These are phyloP conservation scores for Troides aeacus DNA, from an alignment of 2,888 invertebrate genomes.

Conservation along the genomic window DNA sequence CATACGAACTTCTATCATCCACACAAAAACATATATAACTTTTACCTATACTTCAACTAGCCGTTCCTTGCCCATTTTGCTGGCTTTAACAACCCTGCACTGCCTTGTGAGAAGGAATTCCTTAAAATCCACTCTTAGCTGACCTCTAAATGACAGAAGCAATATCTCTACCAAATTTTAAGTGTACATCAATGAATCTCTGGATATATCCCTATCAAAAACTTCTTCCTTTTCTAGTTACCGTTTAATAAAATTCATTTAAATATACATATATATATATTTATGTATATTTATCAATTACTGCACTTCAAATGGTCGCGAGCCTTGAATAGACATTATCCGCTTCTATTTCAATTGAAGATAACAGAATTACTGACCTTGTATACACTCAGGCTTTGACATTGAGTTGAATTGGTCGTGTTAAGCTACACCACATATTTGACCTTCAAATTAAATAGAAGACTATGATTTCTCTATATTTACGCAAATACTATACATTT, in stretches of 20 bases:
- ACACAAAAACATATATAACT: neutral
- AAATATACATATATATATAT: neutral
- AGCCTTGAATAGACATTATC: neutral
- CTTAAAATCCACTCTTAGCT: no score
- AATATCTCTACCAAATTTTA: no score
- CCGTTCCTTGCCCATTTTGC: neutral
- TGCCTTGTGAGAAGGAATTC: no score
- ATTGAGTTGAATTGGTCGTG: conserved; percentile 17
- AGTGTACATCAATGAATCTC: no score
- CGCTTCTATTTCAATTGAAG: neutral
- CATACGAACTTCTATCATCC: neutral
- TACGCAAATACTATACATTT: no score
- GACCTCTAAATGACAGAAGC: no score
- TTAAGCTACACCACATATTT: neutral
- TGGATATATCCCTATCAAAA: no score
- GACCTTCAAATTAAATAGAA: no score
- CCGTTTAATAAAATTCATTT: no score
- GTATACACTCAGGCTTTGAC: conserved; percentile 15
- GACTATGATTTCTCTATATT: no score
- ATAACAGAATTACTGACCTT: conserved; percentile 8
- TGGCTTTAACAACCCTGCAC: no score
- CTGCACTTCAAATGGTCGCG: neutral
- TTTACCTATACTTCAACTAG: neutral
- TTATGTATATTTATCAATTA: neutral
- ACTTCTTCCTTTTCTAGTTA: no score